Conservation (phyloP, 2,888 invertebrate species). For the Orthonychiurus folsomi region DNA sequence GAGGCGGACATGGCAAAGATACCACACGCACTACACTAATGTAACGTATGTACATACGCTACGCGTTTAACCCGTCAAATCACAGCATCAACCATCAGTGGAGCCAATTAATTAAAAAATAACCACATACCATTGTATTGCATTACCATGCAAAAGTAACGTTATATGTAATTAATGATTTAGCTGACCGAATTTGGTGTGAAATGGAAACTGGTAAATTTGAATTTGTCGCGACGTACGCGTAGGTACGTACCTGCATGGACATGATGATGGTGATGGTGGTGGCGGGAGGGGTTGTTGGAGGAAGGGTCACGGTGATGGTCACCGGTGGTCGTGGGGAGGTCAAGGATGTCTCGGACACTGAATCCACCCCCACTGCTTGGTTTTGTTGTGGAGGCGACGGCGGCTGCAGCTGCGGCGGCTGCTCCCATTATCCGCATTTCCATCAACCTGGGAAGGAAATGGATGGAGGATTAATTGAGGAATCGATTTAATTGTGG, state of each 20-base stretch:
- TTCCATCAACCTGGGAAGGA: slow-evolving; percentile 36
- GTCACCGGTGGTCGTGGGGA: slow-evolving; percentile 46
- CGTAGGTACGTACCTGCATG: too few species aligned
- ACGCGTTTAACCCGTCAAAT: too few species aligned
- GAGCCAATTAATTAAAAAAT: neutral
- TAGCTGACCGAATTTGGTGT: too few species aligned
- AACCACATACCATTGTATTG: too few species aligned
- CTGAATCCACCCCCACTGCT: slow-evolving; percentile 57
- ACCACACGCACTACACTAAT: too few species aligned
- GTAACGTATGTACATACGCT: too few species aligned
- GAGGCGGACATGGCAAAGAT: too few species aligned
- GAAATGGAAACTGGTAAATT: too few species aligned
- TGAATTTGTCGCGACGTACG: too few species aligned
- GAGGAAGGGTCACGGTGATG: neutral
- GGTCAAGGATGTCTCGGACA: slow-evolving; percentile 84
- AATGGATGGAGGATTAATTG: neutral
- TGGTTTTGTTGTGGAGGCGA: slow-evolving; percentile 15
- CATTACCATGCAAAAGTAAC: too few species aligned
- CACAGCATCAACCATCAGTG: too few species aligned
- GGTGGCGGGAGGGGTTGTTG: neutral
- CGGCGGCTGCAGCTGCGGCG: slow-evolving; percentile 35
- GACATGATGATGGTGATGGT: slow-evolving; percentile 4
- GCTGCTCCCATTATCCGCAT: slow-evolving; percentile 40
- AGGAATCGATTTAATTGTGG: neutral
- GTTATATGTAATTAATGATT: too few species aligned